phyloP scores from a whole-genome alignment of 2,797 vertebrate species.

The Buphagus erythrorhynchus region DNA sequence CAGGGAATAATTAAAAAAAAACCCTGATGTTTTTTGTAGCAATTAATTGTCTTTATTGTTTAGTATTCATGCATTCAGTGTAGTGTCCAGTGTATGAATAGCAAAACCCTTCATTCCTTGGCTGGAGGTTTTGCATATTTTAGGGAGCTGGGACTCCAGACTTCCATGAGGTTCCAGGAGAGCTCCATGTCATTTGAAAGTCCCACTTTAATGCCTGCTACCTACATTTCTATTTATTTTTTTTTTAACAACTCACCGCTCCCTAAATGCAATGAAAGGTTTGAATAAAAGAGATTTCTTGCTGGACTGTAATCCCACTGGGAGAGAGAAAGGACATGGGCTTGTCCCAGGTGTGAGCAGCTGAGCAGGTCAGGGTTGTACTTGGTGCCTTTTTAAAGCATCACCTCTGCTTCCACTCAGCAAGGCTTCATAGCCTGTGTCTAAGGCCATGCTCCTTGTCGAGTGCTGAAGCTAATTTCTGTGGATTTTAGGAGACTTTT shows the following conservation, averaged over 20 bases:
- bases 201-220: background rate
- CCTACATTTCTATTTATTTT: background rate
- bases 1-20: background rate
- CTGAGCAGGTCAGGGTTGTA: background rate
- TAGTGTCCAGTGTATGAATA: background rate
- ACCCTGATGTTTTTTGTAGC: background rate
- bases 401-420: background rate
- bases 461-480: background rate
- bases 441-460: background rate
- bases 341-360: background rate
- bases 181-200: background rate
- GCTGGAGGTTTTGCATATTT: background rate
- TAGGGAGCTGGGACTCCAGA: background rate
- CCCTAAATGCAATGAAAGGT: background rate
- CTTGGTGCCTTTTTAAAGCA: background rate
- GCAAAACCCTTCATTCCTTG: background rate
- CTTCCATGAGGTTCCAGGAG: background rate
- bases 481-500: background rate
- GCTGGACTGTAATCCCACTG: accelerated
- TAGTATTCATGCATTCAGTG: background rate
- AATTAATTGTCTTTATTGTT: background rate
- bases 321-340: background rate
- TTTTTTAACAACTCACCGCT: background rate
- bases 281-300: background rate
- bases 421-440: background rate